Conservation (phyloP, 2,888 invertebrate species). For the Metallyticus violacea region DNA sequence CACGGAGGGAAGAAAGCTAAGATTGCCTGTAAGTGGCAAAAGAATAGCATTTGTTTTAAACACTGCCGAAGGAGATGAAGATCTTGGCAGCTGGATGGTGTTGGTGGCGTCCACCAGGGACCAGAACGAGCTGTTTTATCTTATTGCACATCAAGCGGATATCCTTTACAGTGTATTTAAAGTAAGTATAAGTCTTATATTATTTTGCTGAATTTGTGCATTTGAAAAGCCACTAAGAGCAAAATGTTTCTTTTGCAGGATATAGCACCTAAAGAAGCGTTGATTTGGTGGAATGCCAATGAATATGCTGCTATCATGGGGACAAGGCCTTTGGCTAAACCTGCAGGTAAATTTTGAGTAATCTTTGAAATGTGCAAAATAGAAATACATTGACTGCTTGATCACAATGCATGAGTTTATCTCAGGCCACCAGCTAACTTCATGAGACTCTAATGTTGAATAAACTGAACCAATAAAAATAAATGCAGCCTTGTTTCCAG, state of each 20-base stretch:
- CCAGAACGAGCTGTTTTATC: background rate
- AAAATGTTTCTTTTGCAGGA: constrained; percentile 22
- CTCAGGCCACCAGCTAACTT: too few species aligned
- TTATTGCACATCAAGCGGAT: background rate
- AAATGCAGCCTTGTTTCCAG: too few species aligned
- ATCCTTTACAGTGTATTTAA: background rate
- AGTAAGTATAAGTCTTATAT: background rate
- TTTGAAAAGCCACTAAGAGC: constrained; percentile 6
- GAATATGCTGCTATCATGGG: constrained; percentile 41
- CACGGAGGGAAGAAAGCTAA: background rate
- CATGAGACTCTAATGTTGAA: too few species aligned
- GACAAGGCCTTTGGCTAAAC: constrained; percentile 35
- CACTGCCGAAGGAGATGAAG: constrained; percentile 23
- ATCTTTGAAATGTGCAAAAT: too few species aligned
- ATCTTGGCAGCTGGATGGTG: constrained; percentile 31
- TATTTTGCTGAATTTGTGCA: background rate
- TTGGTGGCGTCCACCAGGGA: constrained; percentile 29
- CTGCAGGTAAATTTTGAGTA: constrained; percentile 35
- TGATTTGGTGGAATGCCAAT: constrained; percentile 35
- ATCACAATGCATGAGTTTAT: too few species aligned
- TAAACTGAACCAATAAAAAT: too few species aligned
- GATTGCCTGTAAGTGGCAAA: background rate
- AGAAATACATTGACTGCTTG: too few species aligned
- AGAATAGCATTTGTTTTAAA: constrained; percentile 2
- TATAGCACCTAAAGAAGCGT: constrained; percentile 29